Percentiles rank a stretch among this genome's conserved stretches.
Conservation (phyloP, 2,113 vertebrate genomes). For the Phycodurus eques region DNA sequence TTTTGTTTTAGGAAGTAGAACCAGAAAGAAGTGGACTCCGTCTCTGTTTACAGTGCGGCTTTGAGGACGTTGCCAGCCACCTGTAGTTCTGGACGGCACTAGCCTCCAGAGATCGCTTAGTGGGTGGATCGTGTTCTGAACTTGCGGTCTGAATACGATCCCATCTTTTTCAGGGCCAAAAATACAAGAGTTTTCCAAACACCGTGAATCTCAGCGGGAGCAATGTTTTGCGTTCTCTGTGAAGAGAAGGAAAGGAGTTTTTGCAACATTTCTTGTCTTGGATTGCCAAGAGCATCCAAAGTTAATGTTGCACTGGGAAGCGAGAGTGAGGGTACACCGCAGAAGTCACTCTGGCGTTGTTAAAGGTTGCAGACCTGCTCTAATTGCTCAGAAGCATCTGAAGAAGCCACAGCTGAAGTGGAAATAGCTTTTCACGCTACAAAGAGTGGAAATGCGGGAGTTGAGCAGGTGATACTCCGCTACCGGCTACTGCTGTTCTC, state of each 20-base stretch:
- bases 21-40: neutral
- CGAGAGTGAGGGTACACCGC: neutral
- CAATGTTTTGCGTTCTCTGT: neutral
- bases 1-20: neutral
- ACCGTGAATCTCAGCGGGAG: neutral
- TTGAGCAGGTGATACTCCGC: neutral
- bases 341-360: neutral
- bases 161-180: conserved; percentile 1
- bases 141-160: conserved; percentile 1
- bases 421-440: neutral
- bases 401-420: conserved; percentile 1
- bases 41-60: conserved; percentile 2
- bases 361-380: conserved; percentile 7
- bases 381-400: neutral
- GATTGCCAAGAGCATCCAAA: conserved; percentile 3
- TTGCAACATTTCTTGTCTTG: neutral
- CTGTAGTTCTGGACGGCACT: neutral
- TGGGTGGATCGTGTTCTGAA: neutral
- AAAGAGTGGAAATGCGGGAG: neutral
- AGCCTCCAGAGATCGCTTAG: neutral
- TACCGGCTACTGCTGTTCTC: neutral
- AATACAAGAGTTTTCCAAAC: neutral
- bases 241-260: neutral
- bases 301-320: neutral
- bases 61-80: conserved; percentile 1